These are phyloP conservation scores for Chironomus tepperi DNA, from an alignment of 1,140 invertebrate species.

Conservation along the genomic window DNA sequence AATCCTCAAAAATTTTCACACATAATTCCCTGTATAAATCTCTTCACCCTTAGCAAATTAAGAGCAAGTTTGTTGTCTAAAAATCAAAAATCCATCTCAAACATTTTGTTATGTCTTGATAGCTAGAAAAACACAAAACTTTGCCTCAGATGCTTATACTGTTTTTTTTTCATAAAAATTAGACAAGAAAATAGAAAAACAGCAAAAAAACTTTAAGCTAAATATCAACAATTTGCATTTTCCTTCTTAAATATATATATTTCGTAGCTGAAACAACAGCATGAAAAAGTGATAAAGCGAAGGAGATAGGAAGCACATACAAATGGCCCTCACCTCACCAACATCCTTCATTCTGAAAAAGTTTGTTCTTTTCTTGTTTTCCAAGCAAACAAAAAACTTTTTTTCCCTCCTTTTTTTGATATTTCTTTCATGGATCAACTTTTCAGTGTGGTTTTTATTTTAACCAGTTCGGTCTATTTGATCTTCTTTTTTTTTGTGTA, in stretches of 20 bases:
- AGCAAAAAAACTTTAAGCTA: conserved; percentile 1
- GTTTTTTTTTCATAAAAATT: no score
- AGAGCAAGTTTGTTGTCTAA: no score
- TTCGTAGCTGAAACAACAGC: background rate
- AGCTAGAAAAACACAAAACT: no score
- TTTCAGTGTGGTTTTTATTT: conserved; percentile 8
- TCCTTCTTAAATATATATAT: background rate
- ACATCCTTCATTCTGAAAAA: conserved; percentile 5
- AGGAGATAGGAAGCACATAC: background rate
- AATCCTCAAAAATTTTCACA: no score
- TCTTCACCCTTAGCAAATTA: no score
- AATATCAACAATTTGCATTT: background rate
- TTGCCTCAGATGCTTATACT: no score
- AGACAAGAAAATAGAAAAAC: background rate
- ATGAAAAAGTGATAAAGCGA: background rate
- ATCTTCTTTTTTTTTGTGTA: background rate
- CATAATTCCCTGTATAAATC: no score
- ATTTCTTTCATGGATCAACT: background rate
- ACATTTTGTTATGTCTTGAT: no score
- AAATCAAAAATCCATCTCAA: no score
- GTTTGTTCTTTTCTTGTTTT: background rate
- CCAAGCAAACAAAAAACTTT: conserved; percentile 1
- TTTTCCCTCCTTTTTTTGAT: background rate
- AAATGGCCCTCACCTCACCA: background rate
- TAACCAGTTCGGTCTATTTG: background rate